A percentile compares a stretch with the other conserved stretches of the same genome.
Conservation (phyloP, 2,113 vertebrate species). For the Podocnemis expansa region DNA sequence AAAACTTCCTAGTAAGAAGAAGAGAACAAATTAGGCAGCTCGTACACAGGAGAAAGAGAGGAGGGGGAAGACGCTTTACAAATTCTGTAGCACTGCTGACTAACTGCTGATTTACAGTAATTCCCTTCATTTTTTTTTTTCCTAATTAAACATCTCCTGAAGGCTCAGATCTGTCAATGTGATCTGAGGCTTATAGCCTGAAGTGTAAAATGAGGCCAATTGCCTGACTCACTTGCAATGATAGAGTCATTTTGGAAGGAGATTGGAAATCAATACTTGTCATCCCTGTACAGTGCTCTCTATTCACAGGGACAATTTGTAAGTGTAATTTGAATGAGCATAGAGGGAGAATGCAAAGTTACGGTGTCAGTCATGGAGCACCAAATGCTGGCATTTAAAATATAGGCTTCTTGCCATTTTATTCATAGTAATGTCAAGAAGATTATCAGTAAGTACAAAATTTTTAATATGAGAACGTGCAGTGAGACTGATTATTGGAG, state of each 20-base stretch:
- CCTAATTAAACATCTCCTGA: constrained; percentile 78
- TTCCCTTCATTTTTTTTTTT: constrained; percentile 74
- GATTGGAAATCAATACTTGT: constrained; percentile 83
- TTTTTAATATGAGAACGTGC: constrained; percentile 42
- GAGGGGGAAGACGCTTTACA: neutral
- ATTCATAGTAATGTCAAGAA: constrained; percentile 60
- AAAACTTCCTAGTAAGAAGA: constrained; percentile 18
- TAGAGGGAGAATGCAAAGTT: constrained; percentile 54
- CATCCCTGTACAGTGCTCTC: constrained; percentile 60
- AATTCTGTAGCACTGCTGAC: constrained; percentile 27
- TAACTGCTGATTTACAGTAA: constrained; percentile 74
- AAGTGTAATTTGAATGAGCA: constrained; percentile 60
- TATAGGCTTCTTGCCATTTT: constrained; percentile 39
- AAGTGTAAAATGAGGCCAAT: constrained; percentile 76
- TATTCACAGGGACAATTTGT: constrained; percentile 75
- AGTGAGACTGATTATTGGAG: constrained; percentile 34
- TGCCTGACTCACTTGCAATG: constrained; percentile 66
- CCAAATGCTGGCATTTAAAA: constrained; percentile 50
- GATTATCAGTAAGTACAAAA: constrained; percentile 35
- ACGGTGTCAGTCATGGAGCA: constrained; percentile 35
- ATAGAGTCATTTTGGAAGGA: constrained; percentile 75
- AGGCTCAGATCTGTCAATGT: constrained; percentile 68
- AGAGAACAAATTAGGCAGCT: constrained; percentile 52
- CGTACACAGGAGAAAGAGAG: neutral
- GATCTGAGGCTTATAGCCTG: constrained; percentile 65